Evolutionary conservation across 2,888 invertebrate species (phyloP), one percentile per base, ranked within the genome.

Genomic region (Resseliella maxima): DNA sequence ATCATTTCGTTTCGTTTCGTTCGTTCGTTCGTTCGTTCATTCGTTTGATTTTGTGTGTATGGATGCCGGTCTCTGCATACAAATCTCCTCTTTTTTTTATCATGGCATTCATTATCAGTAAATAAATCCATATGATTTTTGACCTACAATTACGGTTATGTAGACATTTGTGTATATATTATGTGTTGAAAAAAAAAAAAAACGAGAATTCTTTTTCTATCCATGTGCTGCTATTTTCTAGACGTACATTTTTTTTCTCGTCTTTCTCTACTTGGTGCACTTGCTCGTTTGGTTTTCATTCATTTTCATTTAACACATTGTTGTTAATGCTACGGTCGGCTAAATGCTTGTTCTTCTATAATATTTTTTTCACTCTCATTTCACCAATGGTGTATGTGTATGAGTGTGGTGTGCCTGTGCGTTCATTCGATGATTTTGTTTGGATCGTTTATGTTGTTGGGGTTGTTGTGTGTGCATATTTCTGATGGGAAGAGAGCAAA

Each of bases 61-160:
- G 35, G 35, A 35, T 72, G 72, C 72, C 36, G 36, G 83, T 83
- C 36, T 83, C 38, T 83, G 83, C 83, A 38, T 38, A 38, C n/a
- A n/a, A n/a, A 38, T 83, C 83, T 38, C 12, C 38, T 36, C n/a
- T 83, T 83, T 38, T 38, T 38, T 50, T 83, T 83, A 83, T 83
- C 83, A 36, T 38, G n/a, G 83, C 38, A 83, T 83, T 83, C 83
- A 83, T 83, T 83, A 83, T 83, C 83, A 83, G 83, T 83, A 83
- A 83, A 36, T 83, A 83, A 83, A 83, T 83, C 83, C 83, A 83
- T 83, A 83, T 83, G 83, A 83, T 83, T 83, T 83, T 83, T 83
- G 83, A 83, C 83, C 83, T 83, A 83, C 83, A 83, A 83, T 83
- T 36, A 83, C 38, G 36, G 36, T 38, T 83, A 83, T 83, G 83